These are phyloP conservation scores for Diacarnus erythraeanus DNA, from an alignment of 37 sponge, comb jelly and placozoan species.

Conservation along the genomic window DNA sequence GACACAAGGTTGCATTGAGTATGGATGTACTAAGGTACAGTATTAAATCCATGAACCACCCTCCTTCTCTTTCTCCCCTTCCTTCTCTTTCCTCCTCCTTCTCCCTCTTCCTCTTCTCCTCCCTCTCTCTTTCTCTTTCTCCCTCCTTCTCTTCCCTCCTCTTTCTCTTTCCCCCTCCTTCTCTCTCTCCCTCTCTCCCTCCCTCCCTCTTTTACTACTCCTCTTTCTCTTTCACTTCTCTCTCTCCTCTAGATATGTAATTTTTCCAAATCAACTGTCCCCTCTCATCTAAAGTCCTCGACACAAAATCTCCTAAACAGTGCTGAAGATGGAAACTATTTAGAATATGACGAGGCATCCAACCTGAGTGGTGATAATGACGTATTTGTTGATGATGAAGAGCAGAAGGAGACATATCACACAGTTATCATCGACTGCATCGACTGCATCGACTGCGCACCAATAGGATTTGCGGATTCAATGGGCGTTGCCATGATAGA, in stretches of 20 bases:
- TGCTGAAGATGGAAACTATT: not conserved
- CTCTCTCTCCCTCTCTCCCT: not conserved
- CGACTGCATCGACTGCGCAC: no score
- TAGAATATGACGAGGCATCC: not conserved
- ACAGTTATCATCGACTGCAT: conserved; percentile 82
- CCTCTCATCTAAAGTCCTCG: not conserved
- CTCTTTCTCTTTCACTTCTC: no score
- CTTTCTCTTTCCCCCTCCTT: conserved; percentile 1
- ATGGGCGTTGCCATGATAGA: conserved; percentile 49
- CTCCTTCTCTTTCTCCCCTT: not conserved
- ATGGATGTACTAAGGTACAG: conserved; percentile 51
- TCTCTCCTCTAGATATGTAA: no score
- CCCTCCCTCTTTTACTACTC: not conserved
- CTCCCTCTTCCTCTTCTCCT: conserved; percentile 26
- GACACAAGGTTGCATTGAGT: conserved; percentile 40
- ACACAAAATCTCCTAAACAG: no score
- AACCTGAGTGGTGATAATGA: not conserved
- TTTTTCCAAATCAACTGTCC: not conserved
- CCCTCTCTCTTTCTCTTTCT: conserved; percentile 42
- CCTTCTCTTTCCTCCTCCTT: not conserved
- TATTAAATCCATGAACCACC: not conserved
- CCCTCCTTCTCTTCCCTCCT: conserved; percentile 22
- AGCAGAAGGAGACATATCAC: conserved; percentile 39
- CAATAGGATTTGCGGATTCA: conserved; percentile 70
- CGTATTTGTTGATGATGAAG: not conserved